Conservation (phyloP, 1,140 invertebrate species). For the Drosophila quadrilineata region DNA sequence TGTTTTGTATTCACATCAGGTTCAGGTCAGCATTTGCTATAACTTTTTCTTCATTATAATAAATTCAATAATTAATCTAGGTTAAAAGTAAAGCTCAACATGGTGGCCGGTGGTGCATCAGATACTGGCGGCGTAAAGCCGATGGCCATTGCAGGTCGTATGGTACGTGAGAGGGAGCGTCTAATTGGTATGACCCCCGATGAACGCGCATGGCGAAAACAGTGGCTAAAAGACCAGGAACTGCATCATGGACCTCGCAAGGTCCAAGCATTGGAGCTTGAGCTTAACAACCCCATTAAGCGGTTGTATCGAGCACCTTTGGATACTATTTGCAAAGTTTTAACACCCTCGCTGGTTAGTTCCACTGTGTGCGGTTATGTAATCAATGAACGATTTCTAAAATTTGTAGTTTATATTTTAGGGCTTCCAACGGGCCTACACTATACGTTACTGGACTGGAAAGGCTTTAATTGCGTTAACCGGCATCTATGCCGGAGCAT, state of each 20-base stretch:
- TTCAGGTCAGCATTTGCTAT: slow-evolving; percentile 18
- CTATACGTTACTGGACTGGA: slow-evolving; percentile 85
- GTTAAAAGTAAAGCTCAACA: slow-evolving; percentile 28
- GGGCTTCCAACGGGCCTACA: slow-evolving; percentile 83
- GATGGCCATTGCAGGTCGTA: slow-evolving; percentile 88
- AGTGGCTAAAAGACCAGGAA: slow-evolving; percentile 92
- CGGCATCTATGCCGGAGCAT: slow-evolving; percentile 83
- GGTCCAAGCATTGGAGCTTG: slow-evolving; percentile 86
- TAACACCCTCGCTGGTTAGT: slow-evolving; percentile 85
- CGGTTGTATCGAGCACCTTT: slow-evolving; percentile 88
- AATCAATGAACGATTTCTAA: slow-evolving; percentile 38
- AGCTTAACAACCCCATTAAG: slow-evolving; percentile 89
- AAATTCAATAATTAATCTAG: background rate
- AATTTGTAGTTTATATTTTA: slow-evolving; percentile 61
- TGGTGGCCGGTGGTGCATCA: slow-evolving; percentile 76
- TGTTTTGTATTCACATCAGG: slow-evolving; percentile 30
- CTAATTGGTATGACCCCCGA: slow-evolving; percentile 90
- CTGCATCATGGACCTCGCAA: slow-evolving; percentile 88
- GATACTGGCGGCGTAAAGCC: slow-evolving; percentile 85
- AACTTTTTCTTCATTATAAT: slow-evolving; percentile 11
- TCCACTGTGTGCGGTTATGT: slow-evolving; percentile 47
- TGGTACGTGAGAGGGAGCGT: slow-evolving; percentile 88
- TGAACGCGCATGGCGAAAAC: slow-evolving; percentile 91
- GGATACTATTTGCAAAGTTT: slow-evolving; percentile 83
- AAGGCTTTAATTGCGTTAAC: slow-evolving; percentile 83